Base-by-base conservation (phyloP, 1,140 invertebrate species). In the Monomorium pharaonis region DNA sequence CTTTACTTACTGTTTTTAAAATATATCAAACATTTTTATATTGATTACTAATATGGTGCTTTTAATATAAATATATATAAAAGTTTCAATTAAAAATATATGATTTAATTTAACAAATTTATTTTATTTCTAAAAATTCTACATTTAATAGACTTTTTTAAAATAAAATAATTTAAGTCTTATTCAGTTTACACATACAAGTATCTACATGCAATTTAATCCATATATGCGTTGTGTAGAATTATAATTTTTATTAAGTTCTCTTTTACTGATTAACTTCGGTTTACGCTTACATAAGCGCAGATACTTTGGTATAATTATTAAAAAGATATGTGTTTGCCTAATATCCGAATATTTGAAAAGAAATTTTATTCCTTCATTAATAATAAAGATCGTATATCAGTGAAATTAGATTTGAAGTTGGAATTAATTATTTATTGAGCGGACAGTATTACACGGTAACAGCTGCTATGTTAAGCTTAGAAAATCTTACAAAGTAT, bases 401-500 rank as follows among this genome's bases (percentile, higher is more conserved):
- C 42, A 51, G 51, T 49, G 42, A 78, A 84, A 84, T 89, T 74
- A 89, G 62, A n/a, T n/a, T n/a, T n/a, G n/a, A 51, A 87, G 83
- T 89, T 85, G 83, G 47, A 56, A 49, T 80, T 88, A 83, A 89
- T 90, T 80, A 77, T 74, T n/a, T 49, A n/a, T 33, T 7, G 14
- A 44, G 16, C 58, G 7, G 10, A 30, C 47, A 21, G 14, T 33
- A 84, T 12, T 7, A 14, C 3, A 54, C 18, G 5, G 7, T 54
- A 14, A 54, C 54, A 58, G 30, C 24, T 85, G 1, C 74, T 54
- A 42, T 84, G 49, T 74, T 7, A 30, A 49, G 9, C 16, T 44
- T 47, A 30, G 14, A 5, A 24, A 84, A 18, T 27, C 54, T 77
- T 30, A 58, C 49, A 76, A 58, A 63, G 42, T 75, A 85, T 62